These are phyloP conservation scores for Pseudotriccus pelzelni DNA, from an alignment of 2,797 vertebrate species.

Conservation along the genomic window DNA sequence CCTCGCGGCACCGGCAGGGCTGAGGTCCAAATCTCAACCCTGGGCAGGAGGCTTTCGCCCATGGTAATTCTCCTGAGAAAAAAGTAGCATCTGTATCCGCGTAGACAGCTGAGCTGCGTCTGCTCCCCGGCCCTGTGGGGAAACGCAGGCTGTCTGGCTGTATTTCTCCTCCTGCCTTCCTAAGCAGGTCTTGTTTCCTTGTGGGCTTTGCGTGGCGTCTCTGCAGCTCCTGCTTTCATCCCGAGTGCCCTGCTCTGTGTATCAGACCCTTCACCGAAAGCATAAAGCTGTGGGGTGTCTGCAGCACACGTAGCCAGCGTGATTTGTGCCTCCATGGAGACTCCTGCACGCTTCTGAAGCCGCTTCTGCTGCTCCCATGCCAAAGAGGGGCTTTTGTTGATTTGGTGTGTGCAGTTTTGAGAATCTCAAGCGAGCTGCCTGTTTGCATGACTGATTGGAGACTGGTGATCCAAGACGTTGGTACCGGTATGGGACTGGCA, in stretches of 20 bases:
- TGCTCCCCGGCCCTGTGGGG: slow-evolving; percentile 22
- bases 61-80: slow-evolving; percentile 5
- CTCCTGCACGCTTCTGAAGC: background rate
- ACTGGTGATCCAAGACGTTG: background rate
- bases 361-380: background rate
- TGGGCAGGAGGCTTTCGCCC: background rate
- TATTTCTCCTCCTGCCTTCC: background rate
- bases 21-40: slow-evolving; percentile 16
- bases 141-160: background rate
- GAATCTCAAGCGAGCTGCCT: background rate
- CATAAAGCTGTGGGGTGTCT: background rate
- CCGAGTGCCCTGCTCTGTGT: accelerated
- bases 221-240: background rate
- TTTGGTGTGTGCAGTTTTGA: background rate
- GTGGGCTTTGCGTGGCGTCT: background rate
- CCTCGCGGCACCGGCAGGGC: background rate
- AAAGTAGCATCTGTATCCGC: slow-evolving; percentile 19
- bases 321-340: background rate
- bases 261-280: background rate
- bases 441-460: background rate
- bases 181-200: slow-evolving; percentile 10
- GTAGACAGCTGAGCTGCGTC: slow-evolving; percentile 14
- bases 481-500: background rate
- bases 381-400: background rate
- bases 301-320: accelerated